phyloP scores from a whole-genome alignment of 64 coral and sea anemone genomes.

The Actinia equina region DNA sequence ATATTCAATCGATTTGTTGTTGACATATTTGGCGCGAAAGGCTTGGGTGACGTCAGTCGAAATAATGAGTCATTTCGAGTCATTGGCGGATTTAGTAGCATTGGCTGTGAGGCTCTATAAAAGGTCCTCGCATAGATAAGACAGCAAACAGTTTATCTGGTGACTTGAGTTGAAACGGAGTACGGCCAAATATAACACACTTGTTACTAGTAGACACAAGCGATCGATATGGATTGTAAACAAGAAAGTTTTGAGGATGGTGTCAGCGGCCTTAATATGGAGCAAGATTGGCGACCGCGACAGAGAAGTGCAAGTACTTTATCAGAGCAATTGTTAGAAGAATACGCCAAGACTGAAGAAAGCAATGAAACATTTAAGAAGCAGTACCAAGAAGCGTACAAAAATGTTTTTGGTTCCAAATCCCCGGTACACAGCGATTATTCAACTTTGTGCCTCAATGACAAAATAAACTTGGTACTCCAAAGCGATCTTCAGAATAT shows the following conservation, averaged over 20 bases:
- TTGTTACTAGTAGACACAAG: neutral
- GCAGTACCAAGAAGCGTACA: conserved; percentile 25
- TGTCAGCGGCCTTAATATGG: neutral
- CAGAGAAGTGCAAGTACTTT: conserved; percentile 13
- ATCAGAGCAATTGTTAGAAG: conserved; percentile 6
- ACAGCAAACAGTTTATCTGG: neutral
- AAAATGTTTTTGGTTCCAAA: conserved; percentile 25
- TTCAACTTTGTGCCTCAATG: neutral
- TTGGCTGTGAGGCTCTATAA: neutral
- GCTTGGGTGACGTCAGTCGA: neutral
- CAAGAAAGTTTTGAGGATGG: conserved; percentile 3
- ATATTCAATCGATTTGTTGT: neutral
- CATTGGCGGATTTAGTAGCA: neutral
- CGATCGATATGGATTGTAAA: conserved; percentile 6
- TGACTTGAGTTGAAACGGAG: neutral
- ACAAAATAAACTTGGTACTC: conserved; percentile 8
- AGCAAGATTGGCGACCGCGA: conserved; percentile 14
- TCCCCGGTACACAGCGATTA: conserved; percentile 1
- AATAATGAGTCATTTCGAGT: conserved; percentile 5
- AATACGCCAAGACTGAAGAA: conserved; percentile 23
- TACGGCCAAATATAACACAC: neutral
- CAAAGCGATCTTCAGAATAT: conserved; percentile 8
- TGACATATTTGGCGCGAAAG: conserved; percentile 9
- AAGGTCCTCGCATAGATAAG: neutral
- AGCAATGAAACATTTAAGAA: conserved; percentile 32